Evolutionary conservation across 2,888 invertebrate species (phyloP).

Genomic region (Yponomeuta plumbellus): DNA sequence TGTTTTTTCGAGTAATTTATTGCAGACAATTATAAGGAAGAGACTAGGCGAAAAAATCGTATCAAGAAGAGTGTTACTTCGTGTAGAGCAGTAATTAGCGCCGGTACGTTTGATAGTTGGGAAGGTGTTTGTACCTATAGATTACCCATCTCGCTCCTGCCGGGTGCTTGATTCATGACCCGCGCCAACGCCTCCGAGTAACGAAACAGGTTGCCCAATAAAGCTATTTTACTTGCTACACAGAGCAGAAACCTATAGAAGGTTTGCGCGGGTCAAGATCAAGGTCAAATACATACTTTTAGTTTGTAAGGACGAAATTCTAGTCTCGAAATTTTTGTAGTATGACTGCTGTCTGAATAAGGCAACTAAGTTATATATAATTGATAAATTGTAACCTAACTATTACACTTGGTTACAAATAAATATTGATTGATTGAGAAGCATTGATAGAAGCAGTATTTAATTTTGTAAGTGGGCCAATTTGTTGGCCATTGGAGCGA

Average conservation of each 20-base stretch:
- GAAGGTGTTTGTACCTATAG: conserved; percentile 31
- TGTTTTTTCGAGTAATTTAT: conserved; percentile 1
- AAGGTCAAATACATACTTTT: too few relatives aligned
- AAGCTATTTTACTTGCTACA: conserved; percentile 59
- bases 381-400: too few relatives aligned
- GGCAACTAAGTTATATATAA: too few relatives aligned
- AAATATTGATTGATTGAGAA: too few relatives aligned
- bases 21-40: conserved; percentile 6
- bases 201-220: conserved; percentile 68
- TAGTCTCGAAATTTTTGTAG: too few relatives aligned
- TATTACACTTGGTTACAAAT: too few relatives aligned
- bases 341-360: too few relatives aligned
- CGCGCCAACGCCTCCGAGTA: conserved; percentile 54
- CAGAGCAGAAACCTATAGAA: not conserved
- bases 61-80: conserved; percentile 26
- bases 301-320: too few relatives aligned
- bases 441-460: too few relatives aligned
- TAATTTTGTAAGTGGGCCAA: too few relatives aligned
- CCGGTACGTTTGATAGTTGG: conserved; percentile 24
- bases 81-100: conserved; percentile 40
- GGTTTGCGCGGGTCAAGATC: too few relatives aligned
- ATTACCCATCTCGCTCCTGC: conserved; percentile 40
- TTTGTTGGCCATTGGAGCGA: too few relatives aligned
- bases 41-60: not conserved
- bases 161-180: conserved; percentile 50